These are phyloP conservation scores for Microctonus brassicae DNA, from an alignment of 2,888 invertebrate genomes.

Conservation along the genomic window DNA sequence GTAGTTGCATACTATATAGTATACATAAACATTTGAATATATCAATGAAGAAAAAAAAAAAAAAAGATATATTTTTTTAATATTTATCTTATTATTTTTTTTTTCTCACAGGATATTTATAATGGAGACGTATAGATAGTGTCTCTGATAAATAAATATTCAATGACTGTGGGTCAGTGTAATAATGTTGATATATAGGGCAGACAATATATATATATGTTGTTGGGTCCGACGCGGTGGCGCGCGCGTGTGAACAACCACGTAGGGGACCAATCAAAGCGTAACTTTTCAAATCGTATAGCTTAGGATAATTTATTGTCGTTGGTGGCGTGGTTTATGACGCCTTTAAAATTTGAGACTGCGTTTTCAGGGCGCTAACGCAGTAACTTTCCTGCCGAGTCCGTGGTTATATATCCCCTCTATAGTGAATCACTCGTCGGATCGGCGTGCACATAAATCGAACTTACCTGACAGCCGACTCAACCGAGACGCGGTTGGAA, in stretches of 20 bases:
- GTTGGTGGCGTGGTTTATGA: conserved; percentile 48
- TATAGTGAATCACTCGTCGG: conserved; percentile 48
- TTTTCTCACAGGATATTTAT: neutral
- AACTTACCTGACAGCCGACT: conserved; percentile 49
- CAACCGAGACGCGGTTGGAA: conserved; percentile 43
- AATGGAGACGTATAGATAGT: neutral
- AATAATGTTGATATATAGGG: conserved; percentile 29
- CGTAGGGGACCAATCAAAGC: conserved; percentile 37
- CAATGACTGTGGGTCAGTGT: conserved; percentile 35
- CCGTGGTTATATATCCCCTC: conserved; percentile 32
- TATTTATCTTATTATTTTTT: neutral
- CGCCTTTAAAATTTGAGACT: conserved; percentile 48
- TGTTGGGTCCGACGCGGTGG: neutral
- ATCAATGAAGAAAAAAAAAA: no score
- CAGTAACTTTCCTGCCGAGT: conserved; percentile 42
- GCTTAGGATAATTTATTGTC: conserved; percentile 52
- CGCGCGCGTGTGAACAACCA: neutral
- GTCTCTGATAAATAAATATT: conserved; percentile 32
- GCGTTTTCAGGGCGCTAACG: conserved; percentile 35
- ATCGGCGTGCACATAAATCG: conserved; percentile 50
- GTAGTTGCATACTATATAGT: neutral
- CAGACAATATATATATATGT: neutral
- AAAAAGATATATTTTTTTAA: conserved; percentile 1
- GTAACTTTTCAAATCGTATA: conserved; percentile 43
- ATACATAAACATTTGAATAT: neutral